Base-by-base conservation (phyloP, 2,888 invertebrate genomes). In the Lasioglossum morio region DNA sequence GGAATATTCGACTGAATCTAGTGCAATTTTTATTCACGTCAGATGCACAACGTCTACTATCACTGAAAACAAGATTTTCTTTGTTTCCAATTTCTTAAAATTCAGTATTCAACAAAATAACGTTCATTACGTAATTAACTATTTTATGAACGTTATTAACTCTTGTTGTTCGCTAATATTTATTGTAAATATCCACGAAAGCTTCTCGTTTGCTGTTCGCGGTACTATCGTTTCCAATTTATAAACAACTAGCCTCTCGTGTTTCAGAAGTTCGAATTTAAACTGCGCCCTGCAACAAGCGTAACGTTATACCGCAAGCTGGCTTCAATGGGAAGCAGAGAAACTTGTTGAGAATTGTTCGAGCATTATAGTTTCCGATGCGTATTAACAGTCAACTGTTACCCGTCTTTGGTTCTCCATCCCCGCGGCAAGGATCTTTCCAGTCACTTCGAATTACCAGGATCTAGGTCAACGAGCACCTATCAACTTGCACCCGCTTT, bases 401-500 rank as follows among this genome's bases (percentile, higher is more conserved):
- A 72, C 77, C 70, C 43, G 69, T 43, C 72, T 72, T 70, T 66
- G 66, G 84, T 86, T 78, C 73, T 53, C 60, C 12, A n/a, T 76
- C 77, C 37, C 37, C 19, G 14, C 3, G 23, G 69, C 66, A 14
- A 40, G 46, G 53, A 79, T 86, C 86, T 74, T 70, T 53, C 40
- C n/a, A 69, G 69, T 53, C 79, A 79, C 72, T 73, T 77, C 72
- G 77, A 87, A 84, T 84, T 84, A 89, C 72, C 72, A 12, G 2
- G 77, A 90, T 87, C 75, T 89, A 84, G 89, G 90, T 90, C 84
- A 83, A 76, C 80, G 83, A 75, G 81, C 82, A 75, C 77, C 87
- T 87, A 84, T 87, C 86, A 79, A 66, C 82, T 72, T 79, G 75
- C 77, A 72, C 37, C 57, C 57, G 73, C 79, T 46, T 76, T 72